Base-by-base conservation (phyloP, 2,888 invertebrate species). In the Drosophila buzzatii region DNA sequence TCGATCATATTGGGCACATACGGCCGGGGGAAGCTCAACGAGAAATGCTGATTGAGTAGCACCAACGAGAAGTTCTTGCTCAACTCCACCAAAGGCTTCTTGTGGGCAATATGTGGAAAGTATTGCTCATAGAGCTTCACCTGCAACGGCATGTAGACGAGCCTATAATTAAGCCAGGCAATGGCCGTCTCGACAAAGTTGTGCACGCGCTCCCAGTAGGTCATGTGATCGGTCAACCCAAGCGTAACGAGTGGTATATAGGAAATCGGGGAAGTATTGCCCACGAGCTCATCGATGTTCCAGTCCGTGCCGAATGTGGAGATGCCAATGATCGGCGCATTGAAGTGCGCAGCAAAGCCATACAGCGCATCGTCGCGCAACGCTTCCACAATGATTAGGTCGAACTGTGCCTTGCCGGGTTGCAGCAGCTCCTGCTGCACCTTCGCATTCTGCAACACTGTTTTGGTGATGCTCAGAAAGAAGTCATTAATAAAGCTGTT, bases 1-100 rank as follows among this genome's bases (percentile, higher is more conserved):
- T 93, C 91, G 6, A 93, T 87, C 90, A 92, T 92, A 73, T 92
- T 93, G 0, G 92, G 92, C 51, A 92, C 79, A 68, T 92, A 91
- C 0, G 93, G 91, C 0, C 92, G 90, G 0, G 92, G 84, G 60
- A 80, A 91, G 39, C 90, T 89, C 9, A 92, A 44, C 2, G 91
- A 90, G 18, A 91, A 89, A 58, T 93, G 93, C n/a, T 86, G 88
- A 79, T 93, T 93, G 2, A 93, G 72, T 8, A 93, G 61, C 3
- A 92, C 69, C 16, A 93, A 37, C 3, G 93, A 91, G 4, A 91
- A 81, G 68, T 91, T 92, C 20, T 75, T 85, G 10, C 79, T 62
- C 14, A 91, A 39, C 18, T 89, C 78, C 51, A 49, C 18, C 63
- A 89, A n/a, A n/a, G 78, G 58, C 70, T 86, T 66, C 53, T 81